Conservation (phyloP, 92 coral and sea anemone genomes). For the Desmophyllum pertusum region DNA sequence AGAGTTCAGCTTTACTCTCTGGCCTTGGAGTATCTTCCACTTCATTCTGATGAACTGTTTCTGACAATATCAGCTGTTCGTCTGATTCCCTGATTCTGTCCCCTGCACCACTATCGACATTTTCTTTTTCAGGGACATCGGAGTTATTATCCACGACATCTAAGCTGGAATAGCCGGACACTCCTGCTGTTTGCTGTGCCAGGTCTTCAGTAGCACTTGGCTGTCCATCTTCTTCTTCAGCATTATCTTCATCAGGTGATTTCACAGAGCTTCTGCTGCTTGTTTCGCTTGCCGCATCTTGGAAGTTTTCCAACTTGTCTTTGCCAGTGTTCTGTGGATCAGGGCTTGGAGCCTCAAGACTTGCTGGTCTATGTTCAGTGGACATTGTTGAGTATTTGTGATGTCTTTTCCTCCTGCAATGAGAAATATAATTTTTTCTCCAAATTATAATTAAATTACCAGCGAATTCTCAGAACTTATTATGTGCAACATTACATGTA, state of each 20-base stretch:
- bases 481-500: no score
- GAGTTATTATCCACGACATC: neutral
- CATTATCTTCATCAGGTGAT: neutral
- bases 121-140: neutral
- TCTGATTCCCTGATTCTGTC: neutral
- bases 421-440: neutral
- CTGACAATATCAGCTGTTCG: neutral
- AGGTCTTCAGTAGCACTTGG: neutral
- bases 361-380: neutral
- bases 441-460: no score
- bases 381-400: conserved; percentile 13
- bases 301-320: neutral
- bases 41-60: neutral
- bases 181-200: neutral
- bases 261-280: neutral
- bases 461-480: no score
- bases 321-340: neutral
- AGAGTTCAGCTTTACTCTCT: neutral
- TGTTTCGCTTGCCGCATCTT: neutral
- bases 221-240: neutral
- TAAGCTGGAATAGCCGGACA: neutral
- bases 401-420: conserved; percentile 15
- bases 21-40: neutral
- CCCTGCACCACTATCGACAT: neutral
- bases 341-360: neutral